Conservation (phyloP, 1,140 invertebrate genomes). For the Drosophila pseudoobscura region DNA sequence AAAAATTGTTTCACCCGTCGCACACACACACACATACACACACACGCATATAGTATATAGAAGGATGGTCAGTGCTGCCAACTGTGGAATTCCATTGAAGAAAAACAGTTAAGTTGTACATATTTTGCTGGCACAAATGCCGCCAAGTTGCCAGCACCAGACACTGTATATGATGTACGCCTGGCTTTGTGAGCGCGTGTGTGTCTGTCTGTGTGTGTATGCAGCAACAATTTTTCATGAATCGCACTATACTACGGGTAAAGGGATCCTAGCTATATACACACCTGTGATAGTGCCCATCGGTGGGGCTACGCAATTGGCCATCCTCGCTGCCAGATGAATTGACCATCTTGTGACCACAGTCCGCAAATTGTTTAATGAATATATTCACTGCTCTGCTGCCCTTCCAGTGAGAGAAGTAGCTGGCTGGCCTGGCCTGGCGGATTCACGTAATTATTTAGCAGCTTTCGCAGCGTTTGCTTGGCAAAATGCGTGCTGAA, state of each 20-base stretch:
- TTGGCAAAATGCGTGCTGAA: neutral
- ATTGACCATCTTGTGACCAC: constrained; percentile 57
- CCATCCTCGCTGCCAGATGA: constrained; percentile 82
- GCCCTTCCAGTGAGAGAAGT: constrained; percentile 3
- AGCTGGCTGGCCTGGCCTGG: neutral
- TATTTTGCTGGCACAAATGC: constrained; percentile 9
- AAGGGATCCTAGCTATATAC: constrained; percentile 35
- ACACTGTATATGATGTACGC: neutral
- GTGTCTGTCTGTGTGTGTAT: constrained; percentile 58
- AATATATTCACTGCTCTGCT: constrained; percentile 2
- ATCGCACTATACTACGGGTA: constrained; percentile 42
- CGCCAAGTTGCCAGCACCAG: constrained; percentile 19
- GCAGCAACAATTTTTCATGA: constrained; percentile 76
- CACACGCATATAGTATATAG: neutral
- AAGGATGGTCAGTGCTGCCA: constrained; percentile 1
- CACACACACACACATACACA: constrained; percentile 39
- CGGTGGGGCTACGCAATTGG: constrained; percentile 77
- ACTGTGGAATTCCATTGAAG: neutral
- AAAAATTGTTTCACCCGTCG: constrained; percentile 35
- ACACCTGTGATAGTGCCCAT: constrained; percentile 78
- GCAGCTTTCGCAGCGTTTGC: constrained; percentile 11
- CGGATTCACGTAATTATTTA: constrained; percentile 48
- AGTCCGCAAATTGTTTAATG: constrained; percentile 10
- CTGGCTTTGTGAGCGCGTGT: constrained; percentile 25
- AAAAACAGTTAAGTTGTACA: constrained; percentile 4